Conservation (phyloP, 1,140 invertebrate species). For the Steinernema feltiae region DNA sequence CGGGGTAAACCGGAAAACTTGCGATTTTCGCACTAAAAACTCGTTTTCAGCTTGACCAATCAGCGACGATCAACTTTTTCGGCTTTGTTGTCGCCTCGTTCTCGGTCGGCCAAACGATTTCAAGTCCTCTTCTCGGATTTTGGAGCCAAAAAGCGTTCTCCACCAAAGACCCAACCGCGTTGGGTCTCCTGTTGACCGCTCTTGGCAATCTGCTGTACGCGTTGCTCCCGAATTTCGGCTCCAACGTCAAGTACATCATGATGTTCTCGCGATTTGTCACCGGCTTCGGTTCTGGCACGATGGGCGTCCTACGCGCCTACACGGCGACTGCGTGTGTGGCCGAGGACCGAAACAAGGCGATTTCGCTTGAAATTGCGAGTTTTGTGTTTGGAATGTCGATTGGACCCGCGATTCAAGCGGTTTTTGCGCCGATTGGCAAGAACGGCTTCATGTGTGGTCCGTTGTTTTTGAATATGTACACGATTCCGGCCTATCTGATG, state of each 20-base stretch:
- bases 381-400: conserved; percentile 36
- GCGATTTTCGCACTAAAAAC: not conserved
- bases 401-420: conserved; percentile 36
- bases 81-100: conserved; percentile 16
- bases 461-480: conserved; percentile 35
- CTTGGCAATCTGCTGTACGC: conserved; percentile 12
- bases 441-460: not conserved
- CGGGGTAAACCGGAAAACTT: not conserved
- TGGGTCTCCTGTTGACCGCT: conserved; percentile 18
- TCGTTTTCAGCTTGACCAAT: conserved; percentile 28
- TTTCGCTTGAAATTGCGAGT: conserved; percentile 32
- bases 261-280: conserved; percentile 23
- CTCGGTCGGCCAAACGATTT: conserved; percentile 12
- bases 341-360: conserved; percentile 28
- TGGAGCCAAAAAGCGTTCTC: conserved; percentile 27
- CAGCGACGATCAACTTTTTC: conserved; percentile 21
- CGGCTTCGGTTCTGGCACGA: conserved; percentile 30
- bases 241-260: conserved; percentile 17
- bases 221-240: conserved; percentile 6
- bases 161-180: conserved; percentile 21
- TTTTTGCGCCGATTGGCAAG: conserved; percentile 32
- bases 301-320: conserved; percentile 33
- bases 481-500: conserved; percentile 33
- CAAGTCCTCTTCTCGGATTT: conserved; percentile 24
- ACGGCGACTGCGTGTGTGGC: conserved; percentile 29